A percentile compares a stretch with the other conserved stretches of the same genome.
These are phyloP conservation scores for Heterodera schachtii DNA, from an alignment of 1,140 invertebrate species.

Conservation along the genomic window DNA sequence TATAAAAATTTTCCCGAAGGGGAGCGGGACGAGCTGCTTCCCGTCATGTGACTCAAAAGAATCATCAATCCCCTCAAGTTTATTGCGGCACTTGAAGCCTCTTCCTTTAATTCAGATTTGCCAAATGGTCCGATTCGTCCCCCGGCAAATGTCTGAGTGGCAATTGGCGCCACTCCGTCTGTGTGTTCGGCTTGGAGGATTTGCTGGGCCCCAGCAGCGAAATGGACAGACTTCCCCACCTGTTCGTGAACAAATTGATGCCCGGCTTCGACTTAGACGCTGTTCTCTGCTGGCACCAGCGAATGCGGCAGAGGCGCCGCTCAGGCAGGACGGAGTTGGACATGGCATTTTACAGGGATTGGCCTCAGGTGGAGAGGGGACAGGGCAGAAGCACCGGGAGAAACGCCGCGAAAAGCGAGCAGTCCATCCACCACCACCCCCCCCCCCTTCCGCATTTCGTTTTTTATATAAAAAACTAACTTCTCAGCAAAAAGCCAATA, in stretches of 20 bases:
- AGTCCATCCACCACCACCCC: too few species aligned
- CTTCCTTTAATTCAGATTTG: not conserved
- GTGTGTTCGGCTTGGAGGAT: conserved; percentile 30
- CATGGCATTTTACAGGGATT: not conserved
- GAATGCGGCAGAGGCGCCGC: not conserved
- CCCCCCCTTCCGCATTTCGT: too few species aligned
- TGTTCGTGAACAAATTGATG: conserved; percentile 66
- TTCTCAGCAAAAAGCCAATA: too few species aligned
- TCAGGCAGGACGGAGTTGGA: not conserved
- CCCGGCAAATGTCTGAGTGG: conserved; percentile 4
- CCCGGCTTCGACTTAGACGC: conserved; percentile 69
- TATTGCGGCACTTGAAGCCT: too few species aligned
- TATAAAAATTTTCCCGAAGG: too few species aligned
- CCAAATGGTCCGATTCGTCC: conserved; percentile 11
- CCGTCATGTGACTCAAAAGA: too few species aligned
- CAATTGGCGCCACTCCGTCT: conserved; percentile 48
- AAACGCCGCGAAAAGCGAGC: too few species aligned
- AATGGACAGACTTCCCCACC: conserved; percentile 69
- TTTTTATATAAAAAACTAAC: too few species aligned
- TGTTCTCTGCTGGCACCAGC: conserved; percentile 22
- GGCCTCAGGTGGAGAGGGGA: not conserved
- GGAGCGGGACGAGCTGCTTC: too few species aligned
- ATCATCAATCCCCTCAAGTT: too few species aligned
- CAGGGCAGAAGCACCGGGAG: too few species aligned
- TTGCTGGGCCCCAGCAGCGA: not conserved